A percentile compares a stretch with the other conserved stretches of the same genome.
Conservation (phyloP, 1,140 invertebrate genomes). For the Meloidogyne hapla region DNA sequence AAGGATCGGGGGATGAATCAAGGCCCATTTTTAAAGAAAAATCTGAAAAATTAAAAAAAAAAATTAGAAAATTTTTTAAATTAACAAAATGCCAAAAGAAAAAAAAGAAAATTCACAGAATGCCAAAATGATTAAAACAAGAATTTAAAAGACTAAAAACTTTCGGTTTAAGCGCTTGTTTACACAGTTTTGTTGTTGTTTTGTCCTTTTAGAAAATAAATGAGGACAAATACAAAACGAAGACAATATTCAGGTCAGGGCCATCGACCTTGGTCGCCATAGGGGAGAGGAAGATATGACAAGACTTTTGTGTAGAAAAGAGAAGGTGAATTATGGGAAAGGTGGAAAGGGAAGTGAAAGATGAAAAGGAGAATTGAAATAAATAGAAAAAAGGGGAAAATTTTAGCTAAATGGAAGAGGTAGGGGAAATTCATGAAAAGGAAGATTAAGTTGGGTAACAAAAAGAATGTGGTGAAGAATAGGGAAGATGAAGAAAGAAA, state of each 20-base stretch:
- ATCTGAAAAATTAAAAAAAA: neutral
- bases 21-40: conserved; percentile 10
- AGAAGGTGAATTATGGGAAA: neutral
- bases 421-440: neutral
- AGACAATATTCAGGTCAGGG: neutral
- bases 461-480: neutral
- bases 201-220: neutral
- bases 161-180: too few species aligned
- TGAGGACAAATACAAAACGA: neutral
- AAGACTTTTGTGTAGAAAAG: neutral
- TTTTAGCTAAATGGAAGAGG: neutral
- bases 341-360: neutral
- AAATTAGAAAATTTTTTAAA: neutral
- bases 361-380: neutral
- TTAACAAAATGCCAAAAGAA: neutral
- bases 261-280: neutral
- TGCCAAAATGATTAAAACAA: too few species aligned
- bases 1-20: conserved; percentile 11
- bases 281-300: neutral
- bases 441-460: neutral
- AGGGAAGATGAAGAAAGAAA: neutral
- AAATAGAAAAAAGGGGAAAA: neutral
- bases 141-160: too few species aligned
- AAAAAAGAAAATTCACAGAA: too few species aligned
- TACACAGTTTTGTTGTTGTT: neutral